Base-by-base conservation (phyloP, 2,113 vertebrate genomes). In the Penelope pileata region DNA sequence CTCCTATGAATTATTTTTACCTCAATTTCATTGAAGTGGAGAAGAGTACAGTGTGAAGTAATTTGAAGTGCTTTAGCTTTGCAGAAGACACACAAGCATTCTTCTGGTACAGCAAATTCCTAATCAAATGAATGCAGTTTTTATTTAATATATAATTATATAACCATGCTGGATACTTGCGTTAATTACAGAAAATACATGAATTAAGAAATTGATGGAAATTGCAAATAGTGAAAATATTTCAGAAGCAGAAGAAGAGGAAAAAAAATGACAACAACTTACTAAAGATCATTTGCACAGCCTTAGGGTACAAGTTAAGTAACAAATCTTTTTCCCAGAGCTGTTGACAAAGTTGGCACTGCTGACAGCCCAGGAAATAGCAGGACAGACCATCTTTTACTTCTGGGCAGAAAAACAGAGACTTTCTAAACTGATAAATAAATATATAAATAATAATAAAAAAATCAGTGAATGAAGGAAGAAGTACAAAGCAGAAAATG, bases 161-260 rank as follows among this genome's bases (percentile, higher is more conserved):
- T 88, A 85, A 47, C 54, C 90, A 42, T 1, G 2, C 38, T 75
- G 42, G 68, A 86, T 95, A 90, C 80, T 96, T 78, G 83, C 93
- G 38, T 80, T 96, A 95, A 83, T 95, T 94, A 94, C 48, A 95
- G 83, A 93, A 97, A 94, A 96, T 88, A 86, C 29, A 75, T 86
- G 69, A 78, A 95, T 93, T 72, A 82, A 91, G 51, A 93, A 95
- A 95, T 88, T 79, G 56, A 63, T 81, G 90, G 88, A 93, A 86
- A 90, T 53, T 93, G 40, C 36, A 90, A 96, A 88, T 83, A 90
- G 50, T 91, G 40, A 72, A 90, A 90, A 69, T 83, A 95, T 86
- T 94, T 93, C 43, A 88, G 69, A 72, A 83, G 51, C 26, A 43
- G 32, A 34, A 54, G 66, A 27, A 58, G 43, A 50, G 36, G 47